phyloP scores from a whole-genome alignment of 2,797 vertebrate genomes.

The Rhinophrynus dorsalis region DNA sequence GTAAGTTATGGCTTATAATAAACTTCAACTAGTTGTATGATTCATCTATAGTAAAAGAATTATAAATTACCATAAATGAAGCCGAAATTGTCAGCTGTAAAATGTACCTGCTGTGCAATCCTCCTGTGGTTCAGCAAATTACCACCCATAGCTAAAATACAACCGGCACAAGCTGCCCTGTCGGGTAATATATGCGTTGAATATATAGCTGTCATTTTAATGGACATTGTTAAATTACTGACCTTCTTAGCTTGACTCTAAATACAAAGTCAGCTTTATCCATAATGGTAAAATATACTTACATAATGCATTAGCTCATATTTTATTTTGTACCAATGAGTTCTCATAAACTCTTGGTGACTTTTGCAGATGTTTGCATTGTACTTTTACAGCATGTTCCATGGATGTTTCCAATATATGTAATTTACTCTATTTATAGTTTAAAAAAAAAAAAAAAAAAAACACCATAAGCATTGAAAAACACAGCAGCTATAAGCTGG shows the following conservation, averaged over 20 bases:
- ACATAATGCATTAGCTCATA: neutral
- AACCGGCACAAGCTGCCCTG: neutral
- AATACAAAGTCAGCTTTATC: neutral
- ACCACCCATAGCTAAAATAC: neutral
- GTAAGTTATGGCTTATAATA: neutral
- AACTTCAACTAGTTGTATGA: neutral
- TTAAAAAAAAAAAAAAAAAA: too few species aligned
- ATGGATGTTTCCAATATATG: too few species aligned
- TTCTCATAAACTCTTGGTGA: too few species aligned
- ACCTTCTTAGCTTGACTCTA: neutral
- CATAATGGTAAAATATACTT: neutral
- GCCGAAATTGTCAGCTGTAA: neutral
- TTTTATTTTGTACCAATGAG: too few species aligned
- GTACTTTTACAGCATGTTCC: too few species aligned
- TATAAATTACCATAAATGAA: neutral
- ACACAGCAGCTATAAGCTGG: too few species aligned
- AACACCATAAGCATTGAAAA: too few species aligned
- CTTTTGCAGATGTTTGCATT: too few species aligned
- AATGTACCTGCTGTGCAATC: neutral
- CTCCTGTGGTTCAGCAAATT: neutral
- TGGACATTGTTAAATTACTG: neutral
- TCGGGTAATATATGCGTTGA: neutral
- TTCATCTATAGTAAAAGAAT: neutral
- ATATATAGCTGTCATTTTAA: neutral
- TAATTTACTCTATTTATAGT: too few species aligned